Conservation (phyloP, 2,888 invertebrate species). For the Drosophila kanekoi region DNA sequence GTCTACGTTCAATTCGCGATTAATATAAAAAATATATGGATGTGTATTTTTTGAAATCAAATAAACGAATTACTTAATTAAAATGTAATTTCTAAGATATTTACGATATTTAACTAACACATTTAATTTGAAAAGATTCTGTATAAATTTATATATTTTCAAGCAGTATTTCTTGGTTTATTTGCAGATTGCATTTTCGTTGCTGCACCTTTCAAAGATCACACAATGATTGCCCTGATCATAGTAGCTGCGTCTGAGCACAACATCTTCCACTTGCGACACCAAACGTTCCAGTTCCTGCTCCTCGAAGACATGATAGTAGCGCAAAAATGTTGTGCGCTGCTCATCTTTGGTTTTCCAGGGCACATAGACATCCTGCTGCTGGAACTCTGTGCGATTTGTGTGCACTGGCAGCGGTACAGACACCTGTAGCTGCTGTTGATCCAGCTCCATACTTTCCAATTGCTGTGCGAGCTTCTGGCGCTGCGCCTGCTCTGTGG, state of each 20-base stretch:
- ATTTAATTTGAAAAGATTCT: not conserved
- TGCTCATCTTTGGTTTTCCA: constrained; percentile 91
- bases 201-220: constrained; percentile 86
- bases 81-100: not conserved
- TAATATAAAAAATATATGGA: constrained; percentile 57
- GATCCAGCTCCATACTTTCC: constrained; percentile 30
- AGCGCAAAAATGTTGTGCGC: constrained; percentile 89
- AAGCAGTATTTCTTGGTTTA: no score
- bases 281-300: constrained; percentile 91
- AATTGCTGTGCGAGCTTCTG: constrained; percentile 68
- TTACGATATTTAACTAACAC: no score
- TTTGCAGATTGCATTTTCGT: not conserved
- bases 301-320: constrained; percentile 96
- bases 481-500: constrained; percentile 83
- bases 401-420: constrained; percentile 90
- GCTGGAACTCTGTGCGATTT: constrained; percentile 95
- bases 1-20: constrained; percentile 73
- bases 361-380: constrained; percentile 96
- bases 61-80: constrained; percentile 66
- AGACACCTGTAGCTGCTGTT: constrained; percentile 51
- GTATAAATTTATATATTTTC: no score
- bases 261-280: constrained; percentile 85
- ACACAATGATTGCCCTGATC: constrained; percentile 99
- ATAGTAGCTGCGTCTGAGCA: constrained; percentile 91
- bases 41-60: constrained; percentile 82